Evolutionary conservation across 2,113 vertebrate genomes (phyloP).

Genomic region (Menura novaehollandiae): DNA sequence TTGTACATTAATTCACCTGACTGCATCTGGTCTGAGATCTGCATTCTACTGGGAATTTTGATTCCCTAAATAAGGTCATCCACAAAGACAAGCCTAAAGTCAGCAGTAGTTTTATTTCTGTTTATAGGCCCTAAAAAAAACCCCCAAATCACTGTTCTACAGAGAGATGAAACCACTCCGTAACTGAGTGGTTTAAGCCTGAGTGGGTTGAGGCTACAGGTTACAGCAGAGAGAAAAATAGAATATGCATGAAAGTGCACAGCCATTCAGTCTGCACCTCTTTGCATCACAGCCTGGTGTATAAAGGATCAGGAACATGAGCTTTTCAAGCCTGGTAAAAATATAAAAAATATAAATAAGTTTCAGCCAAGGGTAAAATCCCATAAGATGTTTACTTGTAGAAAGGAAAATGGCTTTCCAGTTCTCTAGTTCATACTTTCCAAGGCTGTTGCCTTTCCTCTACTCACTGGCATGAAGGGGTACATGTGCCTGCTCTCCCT

Average conservation of each 20-base stretch:
- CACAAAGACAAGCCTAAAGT: neutral
- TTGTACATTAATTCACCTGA: neutral
- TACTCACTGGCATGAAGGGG: neutral
- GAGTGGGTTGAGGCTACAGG: neutral
- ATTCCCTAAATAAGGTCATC: neutral
- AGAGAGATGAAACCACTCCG: neutral
- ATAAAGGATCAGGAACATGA: neutral
- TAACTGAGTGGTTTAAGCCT: neutral
- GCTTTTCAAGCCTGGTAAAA: neutral
- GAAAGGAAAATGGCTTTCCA: neutral
- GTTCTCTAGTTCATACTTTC: neutral
- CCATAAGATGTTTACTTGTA: neutral
- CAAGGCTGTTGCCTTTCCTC: neutral
- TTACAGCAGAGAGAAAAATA: neutral
- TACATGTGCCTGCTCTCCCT: neutral
- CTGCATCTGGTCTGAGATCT: neutral
- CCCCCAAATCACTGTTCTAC: neutral
- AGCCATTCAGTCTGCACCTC: neutral
- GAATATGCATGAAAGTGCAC: neutral
- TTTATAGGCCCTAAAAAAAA: neutral
- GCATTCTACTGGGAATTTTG: neutral
- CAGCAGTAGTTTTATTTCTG: conserved; percentile 4
- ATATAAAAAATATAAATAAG: neutral
- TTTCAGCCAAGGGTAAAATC: neutral
- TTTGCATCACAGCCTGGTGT: neutral